Evolutionary conservation across 2,888 invertebrate genomes (phyloP).

Genomic region (Nemoura dubitans): DNA sequence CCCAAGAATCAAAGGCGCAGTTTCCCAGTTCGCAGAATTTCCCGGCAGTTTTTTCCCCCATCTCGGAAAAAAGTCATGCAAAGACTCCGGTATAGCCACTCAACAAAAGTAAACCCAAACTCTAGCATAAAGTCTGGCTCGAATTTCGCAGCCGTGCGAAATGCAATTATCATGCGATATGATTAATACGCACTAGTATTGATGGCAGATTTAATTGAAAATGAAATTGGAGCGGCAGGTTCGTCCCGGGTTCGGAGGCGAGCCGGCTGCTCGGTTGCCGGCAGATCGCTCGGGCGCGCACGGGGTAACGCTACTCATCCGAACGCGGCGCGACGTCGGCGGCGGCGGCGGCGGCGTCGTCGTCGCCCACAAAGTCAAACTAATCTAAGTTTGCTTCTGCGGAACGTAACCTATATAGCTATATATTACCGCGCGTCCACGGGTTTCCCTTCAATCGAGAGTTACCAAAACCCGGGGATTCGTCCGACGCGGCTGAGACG

Average conservation of each 20-base stretch:
- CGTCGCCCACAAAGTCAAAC: not conserved
- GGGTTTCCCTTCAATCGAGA: too few species aligned
- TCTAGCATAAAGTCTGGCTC: not conserved
- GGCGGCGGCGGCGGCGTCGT: not conserved
- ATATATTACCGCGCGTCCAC: too few species aligned
- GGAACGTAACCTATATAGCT: too few species aligned
- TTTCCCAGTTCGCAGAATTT: too few species aligned
- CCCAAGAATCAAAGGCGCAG: too few species aligned
- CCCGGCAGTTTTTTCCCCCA: too few species aligned
- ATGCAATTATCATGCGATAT: not conserved
- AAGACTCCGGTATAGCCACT: too few species aligned
- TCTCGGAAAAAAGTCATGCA: too few species aligned
- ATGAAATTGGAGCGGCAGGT: not conserved
- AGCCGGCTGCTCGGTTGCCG: not conserved
- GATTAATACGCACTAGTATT: not conserved
- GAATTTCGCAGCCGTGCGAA: not conserved
- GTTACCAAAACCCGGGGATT: not conserved
- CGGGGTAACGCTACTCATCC: too few species aligned
- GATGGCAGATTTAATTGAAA: not conserved
- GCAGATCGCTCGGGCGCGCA: too few species aligned
- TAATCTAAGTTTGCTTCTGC: not conserved
- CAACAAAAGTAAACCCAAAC: too few species aligned
- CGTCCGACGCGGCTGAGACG: not conserved
- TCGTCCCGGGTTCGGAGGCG: not conserved
- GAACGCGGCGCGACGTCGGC: too few species aligned